A percentile compares a stretch with the other conserved stretches of the same genome.
Evolutionary conservation across 2,797 vertebrate species (phyloP).

Genomic region (Crax fasciolata): DNA sequence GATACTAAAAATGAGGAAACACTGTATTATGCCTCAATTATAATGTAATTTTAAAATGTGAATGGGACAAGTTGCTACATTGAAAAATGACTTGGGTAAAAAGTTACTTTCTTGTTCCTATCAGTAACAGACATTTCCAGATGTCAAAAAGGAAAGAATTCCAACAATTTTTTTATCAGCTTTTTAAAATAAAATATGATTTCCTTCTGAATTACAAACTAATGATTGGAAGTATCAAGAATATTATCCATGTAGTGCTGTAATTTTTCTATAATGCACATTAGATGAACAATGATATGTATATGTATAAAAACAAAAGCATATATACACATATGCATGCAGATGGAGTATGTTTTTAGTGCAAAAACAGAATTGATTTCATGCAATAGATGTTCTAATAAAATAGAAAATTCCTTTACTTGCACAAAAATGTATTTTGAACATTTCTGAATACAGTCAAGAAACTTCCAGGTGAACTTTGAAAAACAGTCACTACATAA

Average conservation of each 20-base stretch:
- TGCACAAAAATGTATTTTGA: neutral
- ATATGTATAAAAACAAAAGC: neutral
- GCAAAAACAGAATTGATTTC: neutral
- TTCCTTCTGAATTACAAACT: neutral
- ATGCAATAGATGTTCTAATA: neutral
- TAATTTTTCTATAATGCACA: neutral
- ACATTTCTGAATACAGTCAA: neutral
- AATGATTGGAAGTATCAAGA: neutral
- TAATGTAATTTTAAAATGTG: neutral
- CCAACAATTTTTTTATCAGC: neutral
- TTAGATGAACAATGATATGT: neutral
- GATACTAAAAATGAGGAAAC: neutral
- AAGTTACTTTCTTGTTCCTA: neutral
- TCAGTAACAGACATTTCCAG: neutral
- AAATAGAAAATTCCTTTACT: neutral
- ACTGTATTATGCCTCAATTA: neutral
- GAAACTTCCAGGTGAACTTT: neutral
- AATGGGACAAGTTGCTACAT: neutral
- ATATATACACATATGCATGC: neutral
- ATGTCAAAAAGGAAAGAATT: neutral
- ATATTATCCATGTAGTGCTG: neutral
- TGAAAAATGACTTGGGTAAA: neutral
- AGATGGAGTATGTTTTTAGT: neutral
- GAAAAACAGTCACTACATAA: neutral
- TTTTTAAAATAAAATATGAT: neutral